Conservation (phyloP, 2,797 vertebrate genomes). For the Thripadectes ignobilis region DNA sequence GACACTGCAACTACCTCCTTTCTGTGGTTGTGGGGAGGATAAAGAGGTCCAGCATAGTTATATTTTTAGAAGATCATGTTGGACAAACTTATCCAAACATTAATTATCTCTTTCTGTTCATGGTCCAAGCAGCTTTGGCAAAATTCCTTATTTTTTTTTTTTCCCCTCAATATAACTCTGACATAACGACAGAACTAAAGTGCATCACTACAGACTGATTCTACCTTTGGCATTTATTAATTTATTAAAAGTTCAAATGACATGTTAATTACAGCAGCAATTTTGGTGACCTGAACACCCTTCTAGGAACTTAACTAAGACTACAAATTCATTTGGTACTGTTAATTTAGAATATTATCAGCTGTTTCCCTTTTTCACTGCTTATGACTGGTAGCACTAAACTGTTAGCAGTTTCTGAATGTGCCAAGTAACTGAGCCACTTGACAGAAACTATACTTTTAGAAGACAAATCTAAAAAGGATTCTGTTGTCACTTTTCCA, state of each 20-base stretch:
- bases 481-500: not conserved
- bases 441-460: not conserved
- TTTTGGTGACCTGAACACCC: not conserved
- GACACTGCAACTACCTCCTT: not conserved
- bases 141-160: not conserved
- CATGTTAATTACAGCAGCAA: not conserved
- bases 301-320: not conserved
- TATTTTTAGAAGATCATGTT: not conserved
- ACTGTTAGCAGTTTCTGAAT: not conserved
- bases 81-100: not conserved
- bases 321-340: not conserved
- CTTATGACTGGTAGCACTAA: not conserved
- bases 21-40: not conserved
- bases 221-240: not conserved
- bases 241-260: not conserved
- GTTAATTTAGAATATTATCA: not conserved
- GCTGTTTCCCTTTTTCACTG: not conserved
- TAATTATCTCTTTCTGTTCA: not conserved
- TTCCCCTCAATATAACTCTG: not conserved
- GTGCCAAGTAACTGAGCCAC: not conserved
- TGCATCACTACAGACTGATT: not conserved
- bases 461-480: not conserved
- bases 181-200: not conserved
- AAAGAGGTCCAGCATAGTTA: not conserved
- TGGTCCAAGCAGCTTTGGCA: not conserved